Evolutionary conservation across 2,888 invertebrate genomes (phyloP).

Genomic region (Malachius bipustulatus): DNA sequence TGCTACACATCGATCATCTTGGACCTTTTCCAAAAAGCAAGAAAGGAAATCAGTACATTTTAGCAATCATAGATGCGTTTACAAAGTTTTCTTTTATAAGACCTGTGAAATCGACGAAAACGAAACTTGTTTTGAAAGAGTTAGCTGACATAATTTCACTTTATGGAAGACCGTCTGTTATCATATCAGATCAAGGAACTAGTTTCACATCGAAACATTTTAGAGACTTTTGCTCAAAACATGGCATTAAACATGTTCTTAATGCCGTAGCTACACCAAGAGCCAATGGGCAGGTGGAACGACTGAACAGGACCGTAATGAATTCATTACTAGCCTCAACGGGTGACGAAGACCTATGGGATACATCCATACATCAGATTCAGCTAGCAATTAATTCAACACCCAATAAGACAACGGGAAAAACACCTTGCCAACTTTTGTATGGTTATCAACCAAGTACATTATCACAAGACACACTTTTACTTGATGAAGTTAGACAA

Average conservation of each 20-base stretch:
- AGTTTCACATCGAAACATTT: constrained; percentile 30
- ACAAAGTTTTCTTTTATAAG: constrained; percentile 6
- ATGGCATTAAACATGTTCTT: constrained; percentile 23
- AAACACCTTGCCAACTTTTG: constrained; percentile 5
- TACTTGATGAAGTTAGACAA: constrained; percentile 5
- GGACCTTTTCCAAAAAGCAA: constrained; percentile 31
- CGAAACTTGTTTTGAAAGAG: constrained; percentile 17
- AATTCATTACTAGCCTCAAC: constrained; percentile 22
- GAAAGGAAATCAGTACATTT: constrained; percentile 26
- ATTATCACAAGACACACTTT: neutral
- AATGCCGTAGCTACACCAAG: constrained; percentile 26
- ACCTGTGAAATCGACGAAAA: constrained; percentile 14
- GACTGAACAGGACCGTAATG: constrained; percentile 26
- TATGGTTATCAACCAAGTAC: constrained; percentile 8
- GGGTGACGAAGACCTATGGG: constrained; percentile 30
- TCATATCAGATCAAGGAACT: constrained; percentile 32
- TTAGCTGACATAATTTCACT: constrained; percentile 12
- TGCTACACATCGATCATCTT: constrained; percentile 34
- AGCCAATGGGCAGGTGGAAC: constrained; percentile 29
- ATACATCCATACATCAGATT: constrained; percentile 24
- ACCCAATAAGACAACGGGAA: constrained; percentile 10
- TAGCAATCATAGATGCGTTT: no score
- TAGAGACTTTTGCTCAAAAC: constrained; percentile 24
- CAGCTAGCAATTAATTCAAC: constrained; percentile 27
- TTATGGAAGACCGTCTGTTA: constrained; percentile 22